Percentiles rank a stretch among this genome's conserved stretches.
These are phyloP conservation scores for Idaea straminata DNA, from an alignment of 2,888 invertebrate species.

Conservation along the genomic window DNA sequence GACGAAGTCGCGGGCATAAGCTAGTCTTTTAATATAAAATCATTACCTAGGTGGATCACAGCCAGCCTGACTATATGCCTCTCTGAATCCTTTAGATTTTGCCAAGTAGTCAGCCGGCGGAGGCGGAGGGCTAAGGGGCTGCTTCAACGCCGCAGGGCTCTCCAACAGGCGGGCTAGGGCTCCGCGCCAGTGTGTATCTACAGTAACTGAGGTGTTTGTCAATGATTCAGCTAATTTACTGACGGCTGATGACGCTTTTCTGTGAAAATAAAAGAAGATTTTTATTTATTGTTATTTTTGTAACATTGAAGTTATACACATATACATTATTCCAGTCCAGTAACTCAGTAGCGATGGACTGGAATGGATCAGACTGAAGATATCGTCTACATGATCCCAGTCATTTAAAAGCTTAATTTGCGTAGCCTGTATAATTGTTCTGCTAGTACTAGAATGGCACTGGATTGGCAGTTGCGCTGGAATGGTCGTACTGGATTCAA, in stretches of 20 bases:
- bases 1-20: background rate
- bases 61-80: slow-evolving; percentile 84
- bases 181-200: slow-evolving; percentile 67
- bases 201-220: slow-evolving; percentile 35
- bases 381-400: too few relatives aligned
- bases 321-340: too few relatives aligned
- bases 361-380: too few relatives aligned
- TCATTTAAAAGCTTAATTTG: too few relatives aligned
- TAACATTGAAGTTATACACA: too few relatives aligned
- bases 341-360: too few relatives aligned
- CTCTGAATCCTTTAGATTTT: slow-evolving; percentile 81
- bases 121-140: slow-evolving; percentile 79
- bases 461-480: too few relatives aligned
- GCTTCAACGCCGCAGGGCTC: slow-evolving; percentile 75
- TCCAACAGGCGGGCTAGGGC: slow-evolving; percentile 82
- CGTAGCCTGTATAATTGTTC: too few relatives aligned
- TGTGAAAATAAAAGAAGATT: slow-evolving; percentile 24
- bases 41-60: slow-evolving; percentile 83
- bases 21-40: background rate
- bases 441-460: too few relatives aligned
- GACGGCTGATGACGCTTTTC: slow-evolving; percentile 62
- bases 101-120: slow-evolving; percentile 84
- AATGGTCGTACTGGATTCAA: too few relatives aligned
- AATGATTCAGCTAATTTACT: slow-evolving; percentile 38
- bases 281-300: background rate